These are phyloP conservation scores for Hephaestus fuliginosus DNA, from an alignment of 2,797 vertebrate genomes.

Conservation along the genomic window DNA sequence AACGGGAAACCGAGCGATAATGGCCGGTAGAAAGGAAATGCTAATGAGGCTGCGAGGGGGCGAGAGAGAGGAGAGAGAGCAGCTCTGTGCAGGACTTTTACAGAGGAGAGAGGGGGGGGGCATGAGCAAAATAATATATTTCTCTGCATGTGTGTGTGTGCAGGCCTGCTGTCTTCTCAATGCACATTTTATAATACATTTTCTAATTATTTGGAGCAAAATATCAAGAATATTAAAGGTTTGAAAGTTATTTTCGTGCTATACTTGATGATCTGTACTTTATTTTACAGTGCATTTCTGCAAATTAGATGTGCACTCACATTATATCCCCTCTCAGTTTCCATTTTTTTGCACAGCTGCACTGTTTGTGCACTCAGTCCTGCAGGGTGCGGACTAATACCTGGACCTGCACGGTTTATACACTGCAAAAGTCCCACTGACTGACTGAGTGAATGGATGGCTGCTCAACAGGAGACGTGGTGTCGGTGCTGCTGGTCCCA, in stretches of 20 bases:
- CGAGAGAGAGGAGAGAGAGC: conserved; percentile 50
- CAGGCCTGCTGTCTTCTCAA: background rate
- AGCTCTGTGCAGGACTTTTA: conserved; percentile 43
- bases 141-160: background rate
- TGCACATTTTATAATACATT: background rate
- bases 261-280: background rate
- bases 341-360: background rate
- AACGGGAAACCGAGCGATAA: conserved; percentile 85
- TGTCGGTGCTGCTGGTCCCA: conserved; percentile 21
- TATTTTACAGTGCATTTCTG: background rate
- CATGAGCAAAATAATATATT: background rate
- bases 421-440: background rate
- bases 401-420: conserved; percentile 10
- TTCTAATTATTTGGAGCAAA: background rate
- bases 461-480: conserved; percentile 24
- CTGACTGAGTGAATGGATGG: background rate
- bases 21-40: conserved; percentile 85
- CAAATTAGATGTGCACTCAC: background rate
- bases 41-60: conserved; percentile 80
- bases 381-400: conserved; percentile 29
- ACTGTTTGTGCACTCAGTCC: background rate
- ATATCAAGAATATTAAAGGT: background rate
- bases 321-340: background rate
- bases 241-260: background rate
- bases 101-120: background rate